Evolutionary conservation across 2,797 vertebrate genomes (phyloP).

Genomic region (Malurus splendens): DNA sequence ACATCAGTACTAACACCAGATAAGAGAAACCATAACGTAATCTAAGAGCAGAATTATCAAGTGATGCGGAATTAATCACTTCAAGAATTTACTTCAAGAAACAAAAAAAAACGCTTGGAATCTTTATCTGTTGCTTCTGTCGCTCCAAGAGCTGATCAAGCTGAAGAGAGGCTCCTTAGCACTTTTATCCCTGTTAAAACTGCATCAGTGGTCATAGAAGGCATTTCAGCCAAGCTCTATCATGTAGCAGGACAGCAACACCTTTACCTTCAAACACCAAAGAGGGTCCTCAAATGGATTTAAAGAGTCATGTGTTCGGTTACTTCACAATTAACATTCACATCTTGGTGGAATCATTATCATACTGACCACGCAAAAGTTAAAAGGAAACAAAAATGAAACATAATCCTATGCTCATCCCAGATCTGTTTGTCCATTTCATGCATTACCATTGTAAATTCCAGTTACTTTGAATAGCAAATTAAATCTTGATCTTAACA

Average conservation of each 20-base stretch:
- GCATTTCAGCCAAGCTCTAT: neutral
- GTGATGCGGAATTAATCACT: conserved; percentile 18
- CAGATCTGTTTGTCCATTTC: neutral
- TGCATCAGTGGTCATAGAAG: neutral
- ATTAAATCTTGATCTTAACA: neutral
- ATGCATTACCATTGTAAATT: neutral
- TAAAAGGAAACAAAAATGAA: neutral
- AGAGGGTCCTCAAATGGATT: neutral
- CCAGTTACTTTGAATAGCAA: neutral
- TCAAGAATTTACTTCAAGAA: neutral
- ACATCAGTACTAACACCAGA: neutral
- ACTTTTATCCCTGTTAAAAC: neutral
- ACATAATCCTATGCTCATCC: fast-evolving
- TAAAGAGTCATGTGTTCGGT: neutral
- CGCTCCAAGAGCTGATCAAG: neutral
- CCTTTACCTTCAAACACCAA: neutral
- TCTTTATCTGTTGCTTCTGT: neutral
- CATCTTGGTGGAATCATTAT: neutral
- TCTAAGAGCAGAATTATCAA: neutral
- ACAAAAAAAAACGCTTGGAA: neutral
- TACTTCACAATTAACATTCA: neutral
- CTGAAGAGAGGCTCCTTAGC: neutral
- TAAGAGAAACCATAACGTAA: conserved; percentile 6
- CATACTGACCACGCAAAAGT: neutral
- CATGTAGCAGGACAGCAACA: fast-evolving